Evolutionary conservation across 2,113 vertebrate species (phyloP).

Genomic region (Thinocorus orbignyianus): DNA sequence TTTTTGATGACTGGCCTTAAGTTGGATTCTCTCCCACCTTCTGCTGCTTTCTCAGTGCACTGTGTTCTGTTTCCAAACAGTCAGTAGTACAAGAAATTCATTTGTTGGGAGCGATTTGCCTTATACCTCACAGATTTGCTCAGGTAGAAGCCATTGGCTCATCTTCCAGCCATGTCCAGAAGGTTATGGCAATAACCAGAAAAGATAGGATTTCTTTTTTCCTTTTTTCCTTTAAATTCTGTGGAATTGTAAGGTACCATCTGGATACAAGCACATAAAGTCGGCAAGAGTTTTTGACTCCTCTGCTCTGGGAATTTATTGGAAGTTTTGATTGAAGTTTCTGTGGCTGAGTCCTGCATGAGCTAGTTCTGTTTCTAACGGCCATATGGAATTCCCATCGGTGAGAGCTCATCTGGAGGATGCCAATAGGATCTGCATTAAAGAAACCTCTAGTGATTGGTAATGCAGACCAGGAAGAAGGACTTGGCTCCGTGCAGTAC

Average conservation of each 20-base stretch:
- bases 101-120: neutral
- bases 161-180: neutral
- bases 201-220: neutral
- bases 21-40: slow-evolving; percentile 33
- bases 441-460: neutral
- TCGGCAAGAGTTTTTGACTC: neutral
- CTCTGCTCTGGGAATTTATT: neutral
- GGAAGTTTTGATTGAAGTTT: slow-evolving; percentile 12
- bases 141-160: neutral
- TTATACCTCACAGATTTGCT: fast-evolving
- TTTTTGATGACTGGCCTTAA: neutral
- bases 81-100: neutral
- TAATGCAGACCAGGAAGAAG: neutral
- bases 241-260: neutral
- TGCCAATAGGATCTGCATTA: neutral
- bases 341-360: neutral
- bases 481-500: neutral
- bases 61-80: neutral
- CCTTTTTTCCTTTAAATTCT: neutral
- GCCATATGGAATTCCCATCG: slow-evolving; percentile 15
- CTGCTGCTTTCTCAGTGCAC: neutral
- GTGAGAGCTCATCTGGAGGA: neutral
- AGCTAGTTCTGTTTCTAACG: neutral
- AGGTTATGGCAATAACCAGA: neutral
- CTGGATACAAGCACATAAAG: neutral